Evolutionary conservation across 2,113 vertebrate species (phyloP).

Genomic region (Acrocephalus arundinaceus): DNA sequence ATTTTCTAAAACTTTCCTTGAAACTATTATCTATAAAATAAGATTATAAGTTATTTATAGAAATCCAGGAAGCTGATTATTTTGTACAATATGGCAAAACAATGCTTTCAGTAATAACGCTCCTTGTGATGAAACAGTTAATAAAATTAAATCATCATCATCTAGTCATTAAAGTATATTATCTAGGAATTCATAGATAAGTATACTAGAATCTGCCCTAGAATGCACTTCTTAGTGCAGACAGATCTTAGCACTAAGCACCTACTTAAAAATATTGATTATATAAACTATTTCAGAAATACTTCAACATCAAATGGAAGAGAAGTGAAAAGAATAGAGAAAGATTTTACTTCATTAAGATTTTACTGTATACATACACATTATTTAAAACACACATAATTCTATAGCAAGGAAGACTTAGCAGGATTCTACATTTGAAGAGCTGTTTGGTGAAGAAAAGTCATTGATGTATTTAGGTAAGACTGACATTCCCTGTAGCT

Average conservation of each 20-base stretch:
- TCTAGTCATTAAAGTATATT: not conserved
- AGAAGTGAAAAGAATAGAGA: not conserved
- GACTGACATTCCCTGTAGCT: not conserved
- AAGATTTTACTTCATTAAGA: not conserved
- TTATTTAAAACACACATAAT: not conserved
- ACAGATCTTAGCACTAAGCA: not conserved
- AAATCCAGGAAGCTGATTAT: not conserved
- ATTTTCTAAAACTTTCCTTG: not conserved
- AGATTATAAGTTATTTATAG: not conserved
- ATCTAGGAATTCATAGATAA: not conserved
- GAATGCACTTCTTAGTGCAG: not conserved
- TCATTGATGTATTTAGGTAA: not conserved
- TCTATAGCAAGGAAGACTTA: not conserved
- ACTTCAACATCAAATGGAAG: not conserved
- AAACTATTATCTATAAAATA: not conserved
- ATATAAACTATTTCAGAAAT: not conserved
- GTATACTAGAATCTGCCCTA: not conserved
- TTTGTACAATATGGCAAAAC: not conserved
- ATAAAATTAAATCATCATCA: not conserved
- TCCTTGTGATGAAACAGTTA: not conserved
- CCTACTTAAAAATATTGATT: not conserved
- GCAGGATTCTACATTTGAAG: not conserved
- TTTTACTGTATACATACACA: not conserved
- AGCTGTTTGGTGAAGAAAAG: not conserved
- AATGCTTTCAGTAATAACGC: not conserved